phyloP scores from a whole-genome alignment of 2,888 invertebrate species.

The Calameuta idolon region DNA sequence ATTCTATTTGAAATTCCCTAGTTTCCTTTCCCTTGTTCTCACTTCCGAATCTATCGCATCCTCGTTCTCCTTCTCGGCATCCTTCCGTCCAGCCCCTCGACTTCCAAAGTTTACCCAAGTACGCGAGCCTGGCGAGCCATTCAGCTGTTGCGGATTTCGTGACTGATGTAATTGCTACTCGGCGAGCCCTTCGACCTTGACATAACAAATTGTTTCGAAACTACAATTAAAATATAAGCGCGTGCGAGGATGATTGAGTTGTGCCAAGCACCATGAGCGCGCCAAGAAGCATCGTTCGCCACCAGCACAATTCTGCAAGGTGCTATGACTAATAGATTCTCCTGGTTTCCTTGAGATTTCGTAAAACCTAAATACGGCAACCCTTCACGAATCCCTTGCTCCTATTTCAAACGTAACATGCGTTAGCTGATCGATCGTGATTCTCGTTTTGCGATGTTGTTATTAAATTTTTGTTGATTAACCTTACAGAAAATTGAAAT shows the following conservation, averaged over 20 bases:
- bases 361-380: neutral
- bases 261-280: slow-evolving; percentile 61
- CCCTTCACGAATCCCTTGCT: neutral
- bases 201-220: slow-evolving; percentile 67
- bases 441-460: neutral
- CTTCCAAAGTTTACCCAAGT: slow-evolving; percentile 38
- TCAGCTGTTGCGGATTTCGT: slow-evolving; percentile 66
- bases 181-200: slow-evolving; percentile 63
- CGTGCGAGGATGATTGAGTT: slow-evolving; percentile 61
- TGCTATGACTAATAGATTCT: slow-evolving; percentile 19
- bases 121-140: slow-evolving; percentile 40
- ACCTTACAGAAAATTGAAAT: neutral
- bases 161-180: slow-evolving; percentile 64
- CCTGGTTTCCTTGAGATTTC: neutral
- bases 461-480: neutral
- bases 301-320: slow-evolving; percentile 16
- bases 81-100: slow-evolving; percentile 22
- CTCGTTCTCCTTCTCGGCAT: slow-evolving; percentile 17
- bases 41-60: slow-evolving; percentile 23
- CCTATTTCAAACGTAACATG: neutral
- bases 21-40: neutral
- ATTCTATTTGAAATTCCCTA: slow-evolving; percentile 23
- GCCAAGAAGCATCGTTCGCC: slow-evolving; percentile 16
- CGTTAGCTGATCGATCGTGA: neutral
- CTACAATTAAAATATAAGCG: slow-evolving; percentile 66